These are phyloP conservation scores for Edolisoma coerulescens DNA, from an alignment of 2,113 vertebrate species.

Conservation along the genomic window DNA sequence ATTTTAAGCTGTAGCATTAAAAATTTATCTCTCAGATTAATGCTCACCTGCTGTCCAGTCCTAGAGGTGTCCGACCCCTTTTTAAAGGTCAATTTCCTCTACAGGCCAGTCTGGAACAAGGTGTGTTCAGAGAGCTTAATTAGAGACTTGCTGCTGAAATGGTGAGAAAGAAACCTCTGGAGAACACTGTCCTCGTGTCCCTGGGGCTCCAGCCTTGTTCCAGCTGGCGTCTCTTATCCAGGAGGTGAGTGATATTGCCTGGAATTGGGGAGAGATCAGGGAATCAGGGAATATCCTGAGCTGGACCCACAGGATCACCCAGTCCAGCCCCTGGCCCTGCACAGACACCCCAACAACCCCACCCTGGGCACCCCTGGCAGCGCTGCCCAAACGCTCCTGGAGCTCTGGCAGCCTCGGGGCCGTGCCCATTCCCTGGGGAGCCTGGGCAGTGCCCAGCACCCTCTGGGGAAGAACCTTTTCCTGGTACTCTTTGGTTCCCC, in stretches of 20 bases:
- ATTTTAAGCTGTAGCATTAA: not conserved
- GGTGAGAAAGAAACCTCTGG: not conserved
- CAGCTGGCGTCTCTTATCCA: not conserved
- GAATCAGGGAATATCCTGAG: not conserved
- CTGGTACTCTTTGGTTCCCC: not conserved
- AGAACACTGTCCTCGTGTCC: not conserved
- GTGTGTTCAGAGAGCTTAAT: not conserved
- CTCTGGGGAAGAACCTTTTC: not conserved
- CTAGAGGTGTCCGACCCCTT: not conserved
- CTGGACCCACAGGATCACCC: rapidly evolving
- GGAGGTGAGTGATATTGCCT: not conserved
- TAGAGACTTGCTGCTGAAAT: not conserved
- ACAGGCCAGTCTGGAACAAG: not conserved
- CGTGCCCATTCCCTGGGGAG: not conserved
- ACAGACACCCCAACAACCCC: not conserved
- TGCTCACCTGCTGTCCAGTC: not conserved
- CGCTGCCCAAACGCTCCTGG: not conserved
- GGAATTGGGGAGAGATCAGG: not conserved
- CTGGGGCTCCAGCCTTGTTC: not conserved
- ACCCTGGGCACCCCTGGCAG: not conserved
- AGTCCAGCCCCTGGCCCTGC: not conserved
- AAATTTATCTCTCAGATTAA: not conserved
- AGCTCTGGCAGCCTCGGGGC: not conserved
- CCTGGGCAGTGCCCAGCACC: not conserved
- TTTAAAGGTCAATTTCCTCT: constrained; percentile 6